These are phyloP conservation scores for Spilogale gracilis DNA, from an alignment of 2,113 vertebrate genomes.

Conservation along the genomic window DNA sequence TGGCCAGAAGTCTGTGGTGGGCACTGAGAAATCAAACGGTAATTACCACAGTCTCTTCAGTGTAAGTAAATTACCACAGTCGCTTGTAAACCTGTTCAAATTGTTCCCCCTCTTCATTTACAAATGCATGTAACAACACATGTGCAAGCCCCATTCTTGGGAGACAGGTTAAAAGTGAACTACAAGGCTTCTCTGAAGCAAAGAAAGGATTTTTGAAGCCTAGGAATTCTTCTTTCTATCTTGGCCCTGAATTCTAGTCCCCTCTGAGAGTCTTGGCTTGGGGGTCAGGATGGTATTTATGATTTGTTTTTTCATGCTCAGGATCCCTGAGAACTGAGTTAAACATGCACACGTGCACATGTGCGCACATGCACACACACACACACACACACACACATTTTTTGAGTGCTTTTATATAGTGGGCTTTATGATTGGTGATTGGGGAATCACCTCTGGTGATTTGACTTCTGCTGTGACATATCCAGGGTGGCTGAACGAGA, in stretches of 20 bases:
- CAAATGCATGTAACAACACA: neutral
- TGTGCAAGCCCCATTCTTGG: neutral
- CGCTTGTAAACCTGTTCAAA: neutral
- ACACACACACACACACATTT: neutral
- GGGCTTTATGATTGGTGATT: neutral
- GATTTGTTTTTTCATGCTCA: neutral
- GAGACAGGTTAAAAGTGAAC: neutral
- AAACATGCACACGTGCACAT: neutral
- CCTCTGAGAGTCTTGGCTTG: neutral
- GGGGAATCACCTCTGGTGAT: neutral
- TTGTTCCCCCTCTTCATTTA: slow-evolving; percentile 3
- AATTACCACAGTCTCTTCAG: neutral
- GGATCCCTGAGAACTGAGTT: neutral
- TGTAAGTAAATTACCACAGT: neutral
- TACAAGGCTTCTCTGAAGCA: neutral
- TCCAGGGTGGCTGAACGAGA: neutral
- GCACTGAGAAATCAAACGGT: slow-evolving; percentile 3
- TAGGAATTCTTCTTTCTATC: neutral
- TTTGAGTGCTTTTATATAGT: neutral
- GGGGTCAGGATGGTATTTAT: neutral
- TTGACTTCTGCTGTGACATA: neutral
- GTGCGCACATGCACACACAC: neutral
- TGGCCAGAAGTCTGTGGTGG: neutral
- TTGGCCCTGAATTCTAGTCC: slow-evolving; percentile 4
- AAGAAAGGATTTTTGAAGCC: neutral